Percentiles rank a stretch among this genome's conserved stretches.
Evolutionary conservation across 2,113 vertebrate species (phyloP).

Genomic region (Petromus typicus): DNA sequence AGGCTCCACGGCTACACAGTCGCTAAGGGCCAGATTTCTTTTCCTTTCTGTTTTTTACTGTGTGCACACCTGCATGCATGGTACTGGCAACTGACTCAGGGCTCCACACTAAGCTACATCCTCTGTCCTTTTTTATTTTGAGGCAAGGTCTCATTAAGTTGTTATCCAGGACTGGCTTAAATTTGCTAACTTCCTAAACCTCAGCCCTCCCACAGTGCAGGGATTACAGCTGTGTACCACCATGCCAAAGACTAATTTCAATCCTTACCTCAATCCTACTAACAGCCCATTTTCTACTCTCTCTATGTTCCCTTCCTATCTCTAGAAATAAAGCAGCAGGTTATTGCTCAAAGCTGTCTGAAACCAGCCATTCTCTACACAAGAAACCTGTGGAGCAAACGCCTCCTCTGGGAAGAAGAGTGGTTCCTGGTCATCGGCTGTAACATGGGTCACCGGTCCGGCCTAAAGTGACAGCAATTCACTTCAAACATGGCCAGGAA

Average conservation of each 20-base stretch:
- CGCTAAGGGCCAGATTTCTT: neutral
- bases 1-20: rapidly evolving
- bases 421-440: neutral
- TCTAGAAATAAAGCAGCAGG: neutral
- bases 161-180: neutral
- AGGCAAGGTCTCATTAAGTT: neutral
- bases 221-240: neutral
- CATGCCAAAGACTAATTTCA: neutral
- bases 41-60: neutral
- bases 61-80: neutral
- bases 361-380: neutral
- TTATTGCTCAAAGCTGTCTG: neutral
- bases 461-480: too few species aligned
- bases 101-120: neutral
- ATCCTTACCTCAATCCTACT: neutral
- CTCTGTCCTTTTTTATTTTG: neutral
- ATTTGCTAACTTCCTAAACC: neutral
- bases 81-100: neutral
- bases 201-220: neutral
- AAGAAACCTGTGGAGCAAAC: neutral
- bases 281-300: neutral
- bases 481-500: too few species aligned
- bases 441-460: neutral
- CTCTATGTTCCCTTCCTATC: neutral
- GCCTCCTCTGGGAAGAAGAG: neutral